Base-by-base conservation (phyloP, 2,888 invertebrate genomes). In the Kryphioiulus occultus region DNA sequence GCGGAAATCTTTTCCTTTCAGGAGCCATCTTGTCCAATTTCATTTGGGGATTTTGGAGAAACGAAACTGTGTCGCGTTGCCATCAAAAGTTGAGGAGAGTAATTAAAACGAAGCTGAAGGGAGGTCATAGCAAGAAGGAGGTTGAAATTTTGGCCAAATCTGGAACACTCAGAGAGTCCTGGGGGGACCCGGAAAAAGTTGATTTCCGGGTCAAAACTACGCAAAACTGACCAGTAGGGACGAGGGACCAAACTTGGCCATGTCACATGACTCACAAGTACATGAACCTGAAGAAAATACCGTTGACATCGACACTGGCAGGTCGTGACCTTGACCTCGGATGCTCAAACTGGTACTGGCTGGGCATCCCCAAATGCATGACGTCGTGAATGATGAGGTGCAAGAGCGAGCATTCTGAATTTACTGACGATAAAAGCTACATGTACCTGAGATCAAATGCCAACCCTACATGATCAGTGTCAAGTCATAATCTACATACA, bases 181-280 rank as follows among this genome's bases (percentile, higher is more conserved):
- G 17, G 53, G 19, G 53, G 53, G 19, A 53, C 12, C 53, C 53
- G 53, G 53, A 19, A 53, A 53, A 53, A 17, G 53, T 53, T 17
- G 53, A 53, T 53, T 53, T 53, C 53, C 53, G 53, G 53, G 53
- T 53, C 53, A 53, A 53, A 53, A n/a, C n/a, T n/a, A n/a, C n/a
- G n/a, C n/a, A n/a, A n/a, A n/a, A 17, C 53, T 53, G 53, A 53
- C 53, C 53, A 42, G 42, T 15, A 53, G 53, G 19, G 15, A 19
- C 19, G 0, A 53, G 53, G 12, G 53, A 53, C 53, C 53, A 53
- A 17, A 17, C 12, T 53, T 19, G 42, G 5, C 12, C 42, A 42
- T 42, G 12, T 42, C 42, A 42, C 42, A 42, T 42, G 42, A 9
- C 53, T 19, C 53, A 17, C 53, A 53, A 15, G 53, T 53, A 4